A percentile compares a stretch with the other conserved stretches of the same genome.
Conservation (phyloP, 1,140 invertebrate species). For the Streblospio benedicti region DNA sequence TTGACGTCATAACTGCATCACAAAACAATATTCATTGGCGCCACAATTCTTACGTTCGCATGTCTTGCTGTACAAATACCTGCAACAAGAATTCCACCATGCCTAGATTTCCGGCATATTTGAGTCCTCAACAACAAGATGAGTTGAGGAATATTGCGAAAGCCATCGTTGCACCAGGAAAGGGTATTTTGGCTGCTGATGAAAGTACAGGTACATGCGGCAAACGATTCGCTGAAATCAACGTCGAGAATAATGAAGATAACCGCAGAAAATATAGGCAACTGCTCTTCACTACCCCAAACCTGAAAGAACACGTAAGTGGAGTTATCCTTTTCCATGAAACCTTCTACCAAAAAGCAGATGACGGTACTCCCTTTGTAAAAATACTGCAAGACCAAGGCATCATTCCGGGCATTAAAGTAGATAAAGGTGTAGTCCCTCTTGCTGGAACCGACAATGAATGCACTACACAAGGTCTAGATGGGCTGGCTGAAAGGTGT, state of each 20-base stretch:
- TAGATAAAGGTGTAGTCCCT: conserved; percentile 50
- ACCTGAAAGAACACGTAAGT: conserved; percentile 44
- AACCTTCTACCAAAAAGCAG: conserved; percentile 81
- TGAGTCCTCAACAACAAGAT: conserved; percentile 73
- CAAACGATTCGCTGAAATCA: conserved; percentile 46
- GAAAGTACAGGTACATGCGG: conserved; percentile 54
- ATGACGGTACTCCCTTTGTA: conserved; percentile 47
- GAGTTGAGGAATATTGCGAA: conserved; percentile 81
- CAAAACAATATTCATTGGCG: no score
- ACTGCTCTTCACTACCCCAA: conserved; percentile 69
- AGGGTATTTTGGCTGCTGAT: conserved; percentile 59
- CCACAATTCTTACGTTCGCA: no score
- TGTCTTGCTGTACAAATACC: no score
- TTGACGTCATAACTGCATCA: no score
- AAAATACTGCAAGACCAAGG: conserved; percentile 46
- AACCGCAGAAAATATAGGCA: conserved; percentile 70
- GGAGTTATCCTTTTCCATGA: conserved; percentile 81
- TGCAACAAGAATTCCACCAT: no score
- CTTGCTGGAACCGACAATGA: conserved; percentile 76
- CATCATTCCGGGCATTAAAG: conserved; percentile 52
- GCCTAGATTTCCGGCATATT: conserved; percentile 53
- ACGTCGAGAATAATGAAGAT: conserved; percentile 58
- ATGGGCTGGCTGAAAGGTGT: conserved; percentile 85
- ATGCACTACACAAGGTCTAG: conserved; percentile 73
- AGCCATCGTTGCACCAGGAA: conserved; percentile 80